Conservation (phyloP, 2,888 invertebrate species). For the Perdita meconis region DNA sequence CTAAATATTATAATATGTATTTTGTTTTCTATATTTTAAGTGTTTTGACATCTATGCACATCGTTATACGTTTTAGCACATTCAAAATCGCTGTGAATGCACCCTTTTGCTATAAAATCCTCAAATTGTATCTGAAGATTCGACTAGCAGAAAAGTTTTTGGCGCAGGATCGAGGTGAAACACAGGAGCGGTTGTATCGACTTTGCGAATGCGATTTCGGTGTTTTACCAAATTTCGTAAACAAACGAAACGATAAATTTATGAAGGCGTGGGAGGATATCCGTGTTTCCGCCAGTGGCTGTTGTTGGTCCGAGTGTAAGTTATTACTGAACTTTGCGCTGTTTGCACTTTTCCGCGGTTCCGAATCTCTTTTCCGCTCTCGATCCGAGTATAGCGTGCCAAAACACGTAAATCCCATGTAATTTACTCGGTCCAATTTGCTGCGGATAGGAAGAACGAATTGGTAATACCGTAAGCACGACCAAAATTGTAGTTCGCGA, state of each 20-base stretch:
- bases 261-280: constrained; percentile 22
- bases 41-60: too few relatives aligned
- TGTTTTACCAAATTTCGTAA: constrained; percentile 15
- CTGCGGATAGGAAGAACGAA: constrained; percentile 34
- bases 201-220: not conserved
- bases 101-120: too few relatives aligned
- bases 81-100: too few relatives aligned
- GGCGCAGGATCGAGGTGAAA: not conserved
- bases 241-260: constrained; percentile 26
- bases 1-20: too few relatives aligned
- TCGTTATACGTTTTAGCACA: too few relatives aligned
- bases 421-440: constrained; percentile 11
- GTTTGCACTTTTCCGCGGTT: constrained; percentile 15
- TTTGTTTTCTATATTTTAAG: too few relatives aligned
- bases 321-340: constrained; percentile 19
- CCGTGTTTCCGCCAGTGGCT: constrained; percentile 13
- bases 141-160: not conserved
- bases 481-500: not conserved
- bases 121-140: too few relatives aligned
- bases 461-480: constrained; percentile 28
- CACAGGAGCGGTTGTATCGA: not conserved
- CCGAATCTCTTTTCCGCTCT: not conserved
- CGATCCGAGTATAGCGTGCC: not conserved
- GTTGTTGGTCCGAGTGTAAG: constrained; percentile 19
- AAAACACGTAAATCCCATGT: constrained; percentile 26